phyloP scores from a whole-genome alignment of 2,113 vertebrate genomes.

The Phrynocephalus versicolor region DNA sequence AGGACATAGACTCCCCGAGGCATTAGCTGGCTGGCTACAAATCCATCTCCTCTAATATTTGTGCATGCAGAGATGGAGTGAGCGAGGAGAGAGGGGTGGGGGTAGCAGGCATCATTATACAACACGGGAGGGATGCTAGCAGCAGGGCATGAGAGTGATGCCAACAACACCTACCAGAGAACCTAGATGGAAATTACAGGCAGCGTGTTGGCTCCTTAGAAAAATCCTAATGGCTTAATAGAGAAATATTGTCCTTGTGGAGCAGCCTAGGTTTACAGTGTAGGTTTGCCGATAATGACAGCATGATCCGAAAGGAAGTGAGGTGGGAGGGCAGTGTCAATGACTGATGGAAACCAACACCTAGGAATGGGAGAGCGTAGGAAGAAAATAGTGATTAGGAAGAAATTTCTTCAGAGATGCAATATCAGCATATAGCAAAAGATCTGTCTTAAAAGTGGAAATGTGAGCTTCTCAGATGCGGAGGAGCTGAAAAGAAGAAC shows the following conservation, averaged over 20 bases:
- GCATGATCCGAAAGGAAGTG: background rate
- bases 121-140: background rate
- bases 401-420: background rate
- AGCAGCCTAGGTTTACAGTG: background rate
- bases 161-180: background rate
- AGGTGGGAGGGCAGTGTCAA: background rate
- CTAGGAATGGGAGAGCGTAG: background rate
- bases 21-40: background rate
- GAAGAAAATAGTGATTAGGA: background rate
- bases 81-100: background rate
- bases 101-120: background rate
- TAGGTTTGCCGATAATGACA: background rate
- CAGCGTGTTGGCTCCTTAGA: background rate
- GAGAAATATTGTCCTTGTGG: background rate
- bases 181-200: background rate
- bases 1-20: slow-evolving; percentile 2
- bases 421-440: background rate
- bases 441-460: background rate
- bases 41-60: background rate
- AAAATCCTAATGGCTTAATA: background rate
- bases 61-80: background rate
- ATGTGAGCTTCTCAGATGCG: background rate
- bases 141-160: background rate
- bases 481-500: background rate
- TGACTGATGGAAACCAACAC: background rate